Evolutionary conservation across 1,140 invertebrate species (phyloP), one percentile per base, ranked within the genome.

Genomic region (Papilio dardanus): DNA sequence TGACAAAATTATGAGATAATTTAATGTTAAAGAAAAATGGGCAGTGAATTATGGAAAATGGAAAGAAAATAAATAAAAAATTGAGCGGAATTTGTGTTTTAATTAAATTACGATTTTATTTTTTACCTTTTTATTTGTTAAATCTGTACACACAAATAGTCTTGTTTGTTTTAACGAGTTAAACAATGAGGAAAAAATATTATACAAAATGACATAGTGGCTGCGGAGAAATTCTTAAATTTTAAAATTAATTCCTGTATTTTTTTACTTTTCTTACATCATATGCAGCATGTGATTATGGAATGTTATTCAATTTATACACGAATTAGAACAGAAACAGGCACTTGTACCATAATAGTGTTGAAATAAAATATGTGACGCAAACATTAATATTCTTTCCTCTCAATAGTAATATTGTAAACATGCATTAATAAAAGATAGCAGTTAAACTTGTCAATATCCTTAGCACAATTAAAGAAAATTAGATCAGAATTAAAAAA

Each of bases 21-120:
- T 85, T 87, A 86, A 89, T 81, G 74, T 89, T 85, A 80, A 90
- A 90, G 86, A 89, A 84, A 85, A 83, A 90, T 81, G 85, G 88
- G 89, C 88, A 88, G 88, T 90, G n/a, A n/a, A n/a, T n/a, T n/a
- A n/a, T n/a, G n/a, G n/a, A n/a, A 88, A 90, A 89, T 88, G 88
- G 77, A 88, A 82, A 82, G 82, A 79, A 76, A 89, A 87, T 89
- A 89, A 89, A 87, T 86, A 87, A 73, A 71, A 88, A 89, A 82
- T 88, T 83, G 85, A 87, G 84, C 81, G 86, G 62, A 74, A 62
- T 35, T 76, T 86, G 69, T 28, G 79, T 85, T 87, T 87, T 83
- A 83, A 84, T 86, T 14, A 71, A 35, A 75, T 30, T 24, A 5
- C 21, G 5, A 14, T 28, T 42, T 40, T 24, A 16, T 46, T 69